Conservation (phyloP, 2,113 vertebrate genomes). For the Eulemur rufifrons region DNA sequence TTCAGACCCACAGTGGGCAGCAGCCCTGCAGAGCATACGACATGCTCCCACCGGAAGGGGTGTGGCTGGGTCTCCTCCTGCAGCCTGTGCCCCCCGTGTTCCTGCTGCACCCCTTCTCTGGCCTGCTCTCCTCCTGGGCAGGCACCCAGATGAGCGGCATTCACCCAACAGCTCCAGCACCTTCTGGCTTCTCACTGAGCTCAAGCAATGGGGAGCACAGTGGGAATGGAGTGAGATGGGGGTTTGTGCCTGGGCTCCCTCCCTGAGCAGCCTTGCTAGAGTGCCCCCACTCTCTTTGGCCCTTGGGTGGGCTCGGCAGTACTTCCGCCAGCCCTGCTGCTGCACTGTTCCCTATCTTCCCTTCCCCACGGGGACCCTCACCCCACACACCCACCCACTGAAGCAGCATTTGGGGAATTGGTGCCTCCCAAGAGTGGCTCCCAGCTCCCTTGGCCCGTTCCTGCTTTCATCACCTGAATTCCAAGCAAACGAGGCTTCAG, state of each 20-base stretch:
- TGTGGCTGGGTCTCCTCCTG: rapidly evolving
- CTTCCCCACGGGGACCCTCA: rapidly evolving
- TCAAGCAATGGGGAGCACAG: neutral
- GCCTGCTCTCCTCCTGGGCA: neutral
- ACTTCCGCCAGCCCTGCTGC: neutral
- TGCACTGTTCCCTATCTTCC: too few relatives aligned
- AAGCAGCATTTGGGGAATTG: rapidly evolving
- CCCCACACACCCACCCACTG: rapidly evolving
- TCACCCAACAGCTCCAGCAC: rapidly evolving
- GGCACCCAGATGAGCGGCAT: too few relatives aligned
- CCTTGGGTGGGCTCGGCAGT: neutral
- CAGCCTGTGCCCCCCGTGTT: too few relatives aligned
- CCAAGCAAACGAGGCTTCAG: neutral
- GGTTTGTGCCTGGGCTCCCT: too few relatives aligned
- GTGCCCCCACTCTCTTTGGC: neutral
- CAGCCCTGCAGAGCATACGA: rapidly evolving
- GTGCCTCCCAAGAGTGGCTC: neutral
- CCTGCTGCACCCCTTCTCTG: too few relatives aligned
- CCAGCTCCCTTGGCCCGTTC: rapidly evolving
- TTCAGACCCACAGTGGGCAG: neutral
- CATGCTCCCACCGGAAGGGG: rapidly evolving
- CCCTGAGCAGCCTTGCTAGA: rapidly evolving
- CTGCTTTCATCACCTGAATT: rapidly evolving
- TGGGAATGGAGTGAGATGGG: too few relatives aligned
- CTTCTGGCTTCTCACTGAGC: neutral